Percentiles rank a stretch among this genome's conserved stretches.
Evolutionary conservation across 2,797 vertebrate species (phyloP).

Genomic region (Hippoglossus hippoglossus): DNA sequence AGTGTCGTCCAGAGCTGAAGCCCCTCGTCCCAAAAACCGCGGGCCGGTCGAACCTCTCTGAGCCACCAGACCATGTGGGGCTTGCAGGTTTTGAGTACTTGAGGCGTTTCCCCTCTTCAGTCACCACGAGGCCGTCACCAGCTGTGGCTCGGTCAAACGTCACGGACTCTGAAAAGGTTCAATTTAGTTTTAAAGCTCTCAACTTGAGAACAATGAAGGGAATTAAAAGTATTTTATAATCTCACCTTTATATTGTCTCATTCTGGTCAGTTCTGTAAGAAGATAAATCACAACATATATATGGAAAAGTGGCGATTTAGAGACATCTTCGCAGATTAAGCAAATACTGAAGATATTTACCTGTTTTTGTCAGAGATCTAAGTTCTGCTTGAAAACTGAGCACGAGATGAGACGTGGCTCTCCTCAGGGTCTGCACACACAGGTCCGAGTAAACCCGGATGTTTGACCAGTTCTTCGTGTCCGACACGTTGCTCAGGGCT

Average conservation of each 20-base stretch:
- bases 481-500: constrained; percentile 11
- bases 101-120: constrained; percentile 24
- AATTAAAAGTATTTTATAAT: not conserved
- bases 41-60: not conserved
- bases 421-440: constrained; percentile 54
- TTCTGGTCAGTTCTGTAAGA: constrained; percentile 59
- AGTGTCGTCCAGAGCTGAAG: constrained; percentile 66
- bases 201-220: too few species aligned
- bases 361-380: constrained; percentile 40
- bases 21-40: constrained; percentile 45
- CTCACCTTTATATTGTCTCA: constrained; percentile 69
- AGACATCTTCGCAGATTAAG: not conserved
- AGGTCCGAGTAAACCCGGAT: constrained; percentile 54
- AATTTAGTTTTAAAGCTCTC: not conserved
- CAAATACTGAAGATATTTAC: constrained; percentile 5
- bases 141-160: constrained; percentile 57
- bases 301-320: not conserved
- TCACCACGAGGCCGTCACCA: constrained; percentile 38
- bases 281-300: not conserved
- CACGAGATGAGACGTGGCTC: constrained; percentile 47
- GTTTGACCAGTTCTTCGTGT: constrained; percentile 45
- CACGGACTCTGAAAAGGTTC: constrained; percentile 35
- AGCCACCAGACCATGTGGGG: not conserved
- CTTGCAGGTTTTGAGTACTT: constrained; percentile 28
- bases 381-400: constrained; percentile 35